Percentiles rank a stretch among this genome's conserved stretches.
phyloP scores from a whole-genome alignment of 2,797 vertebrate genomes.

The Meda fulgida region DNA sequence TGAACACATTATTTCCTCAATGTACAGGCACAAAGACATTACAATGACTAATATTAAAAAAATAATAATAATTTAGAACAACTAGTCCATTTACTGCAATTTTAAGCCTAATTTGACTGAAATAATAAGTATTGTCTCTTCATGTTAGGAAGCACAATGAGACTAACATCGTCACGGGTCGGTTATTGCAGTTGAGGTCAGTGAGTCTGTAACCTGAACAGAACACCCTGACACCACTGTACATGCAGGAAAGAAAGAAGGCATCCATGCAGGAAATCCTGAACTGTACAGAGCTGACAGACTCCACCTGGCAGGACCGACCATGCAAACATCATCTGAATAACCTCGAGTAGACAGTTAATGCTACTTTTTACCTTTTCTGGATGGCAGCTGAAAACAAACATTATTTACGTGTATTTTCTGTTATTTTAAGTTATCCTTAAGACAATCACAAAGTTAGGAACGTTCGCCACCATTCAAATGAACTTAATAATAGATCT shows the following conservation, averaged over 20 bases:
- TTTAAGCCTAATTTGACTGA: no score
- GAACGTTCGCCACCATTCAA: background rate
- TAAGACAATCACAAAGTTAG: background rate
- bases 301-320: background rate
- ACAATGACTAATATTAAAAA: no score
- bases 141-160: background rate
- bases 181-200: background rate
- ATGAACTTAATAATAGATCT: background rate
- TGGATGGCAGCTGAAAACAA: background rate
- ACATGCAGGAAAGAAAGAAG: constrained; percentile 6
- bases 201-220: constrained; percentile 22
- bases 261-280: constrained; percentile 5
- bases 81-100: no score
- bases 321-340: background rate
- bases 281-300: background rate
- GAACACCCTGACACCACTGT: background rate
- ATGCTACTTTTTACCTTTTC: background rate
- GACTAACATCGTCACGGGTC: background rate
- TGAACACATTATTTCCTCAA: no score
- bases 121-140: background rate
- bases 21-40: no score
- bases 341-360: background rate
- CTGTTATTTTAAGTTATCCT: no score
- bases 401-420: background rate
- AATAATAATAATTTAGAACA: no score